A percentile compares a stretch with the other conserved stretches of the same genome.
These are phyloP conservation scores for Lagodon rhomboides DNA, from an alignment of 2,797 vertebrate genomes.

Conservation along the genomic window DNA sequence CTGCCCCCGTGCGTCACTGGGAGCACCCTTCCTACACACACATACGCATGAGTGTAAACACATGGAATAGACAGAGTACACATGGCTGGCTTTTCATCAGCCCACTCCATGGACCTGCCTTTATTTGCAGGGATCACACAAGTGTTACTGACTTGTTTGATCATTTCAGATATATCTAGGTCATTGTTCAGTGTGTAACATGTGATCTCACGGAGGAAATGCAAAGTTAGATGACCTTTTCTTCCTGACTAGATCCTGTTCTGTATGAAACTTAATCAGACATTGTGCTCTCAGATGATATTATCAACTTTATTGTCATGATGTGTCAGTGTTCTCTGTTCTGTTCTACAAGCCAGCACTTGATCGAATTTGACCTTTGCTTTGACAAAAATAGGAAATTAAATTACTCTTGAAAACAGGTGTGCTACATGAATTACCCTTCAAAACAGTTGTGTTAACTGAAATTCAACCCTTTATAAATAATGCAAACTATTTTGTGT, in stretches of 20 bases:
- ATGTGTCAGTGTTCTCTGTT: slow-evolving; percentile 20
- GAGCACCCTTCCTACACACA: slow-evolving; percentile 74
- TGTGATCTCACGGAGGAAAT: slow-evolving; percentile 7
- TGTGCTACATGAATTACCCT: slow-evolving; percentile 1
- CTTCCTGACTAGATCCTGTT: slow-evolving; percentile 38
- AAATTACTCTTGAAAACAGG: slow-evolving; percentile 16
- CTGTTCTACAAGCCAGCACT: not conserved
- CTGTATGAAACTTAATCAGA: slow-evolving; percentile 29
- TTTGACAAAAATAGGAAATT: not conserved
- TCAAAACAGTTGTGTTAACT: slow-evolving; percentile 10
- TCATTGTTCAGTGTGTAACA: slow-evolving; percentile 12
- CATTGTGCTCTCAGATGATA: slow-evolving; percentile 23
- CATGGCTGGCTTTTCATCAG: slow-evolving; percentile 34
- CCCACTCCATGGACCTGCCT: slow-evolving; percentile 49
- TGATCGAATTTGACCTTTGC: not conserved
- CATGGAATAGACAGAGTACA: slow-evolving; percentile 30
- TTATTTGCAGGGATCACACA: slow-evolving; percentile 57
- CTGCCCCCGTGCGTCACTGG: slow-evolving; percentile 79
- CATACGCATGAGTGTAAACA: slow-evolving; percentile 60
- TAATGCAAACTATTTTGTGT: not conserved
- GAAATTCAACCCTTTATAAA: not conserved
- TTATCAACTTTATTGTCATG: slow-evolving; percentile 23
- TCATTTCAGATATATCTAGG: slow-evolving; percentile 32
- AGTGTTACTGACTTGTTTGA: slow-evolving; percentile 39
- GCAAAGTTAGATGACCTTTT: slow-evolving; percentile 32